These are phyloP conservation scores for Struthio camelus DNA, from an alignment of 2,113 vertebrate genomes.

Conservation along the genomic window DNA sequence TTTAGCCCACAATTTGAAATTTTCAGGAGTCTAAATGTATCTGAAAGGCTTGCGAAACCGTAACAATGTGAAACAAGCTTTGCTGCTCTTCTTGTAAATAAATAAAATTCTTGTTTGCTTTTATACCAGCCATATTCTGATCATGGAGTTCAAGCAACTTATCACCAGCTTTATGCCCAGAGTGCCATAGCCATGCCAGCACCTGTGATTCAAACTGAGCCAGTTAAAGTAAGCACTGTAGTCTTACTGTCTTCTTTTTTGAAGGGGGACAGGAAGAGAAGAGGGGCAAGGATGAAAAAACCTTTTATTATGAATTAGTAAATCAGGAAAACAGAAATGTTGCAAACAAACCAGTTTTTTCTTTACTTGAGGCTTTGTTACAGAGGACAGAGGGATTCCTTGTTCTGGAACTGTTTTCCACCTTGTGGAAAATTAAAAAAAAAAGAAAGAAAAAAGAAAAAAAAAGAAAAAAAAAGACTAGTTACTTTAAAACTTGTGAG, in stretches of 20 bases:
- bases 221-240: constrained; percentile 50
- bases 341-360: neutral
- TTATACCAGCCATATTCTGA: constrained; percentile 72
- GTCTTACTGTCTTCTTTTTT: neutral
- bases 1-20: neutral
- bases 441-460: neutral
- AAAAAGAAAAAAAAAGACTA: neutral
- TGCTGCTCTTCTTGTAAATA: neutral
- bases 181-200: constrained; percentile 73
- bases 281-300: neutral
- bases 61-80: neutral
- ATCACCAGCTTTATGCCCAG: constrained; percentile 73
- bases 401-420: neutral
- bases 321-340: neutral
- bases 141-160: constrained; percentile 73
- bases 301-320: neutral
- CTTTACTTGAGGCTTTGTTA: neutral
- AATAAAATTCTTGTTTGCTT: neutral
- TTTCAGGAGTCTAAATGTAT: neutral
- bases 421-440: neutral
- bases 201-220: constrained; percentile 73
- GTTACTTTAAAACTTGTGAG: neutral
- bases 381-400: neutral
- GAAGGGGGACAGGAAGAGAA: neutral
- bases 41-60: neutral